Conservation (phyloP, 1,140 invertebrate genomes). For the Apis laboriosa region DNA sequence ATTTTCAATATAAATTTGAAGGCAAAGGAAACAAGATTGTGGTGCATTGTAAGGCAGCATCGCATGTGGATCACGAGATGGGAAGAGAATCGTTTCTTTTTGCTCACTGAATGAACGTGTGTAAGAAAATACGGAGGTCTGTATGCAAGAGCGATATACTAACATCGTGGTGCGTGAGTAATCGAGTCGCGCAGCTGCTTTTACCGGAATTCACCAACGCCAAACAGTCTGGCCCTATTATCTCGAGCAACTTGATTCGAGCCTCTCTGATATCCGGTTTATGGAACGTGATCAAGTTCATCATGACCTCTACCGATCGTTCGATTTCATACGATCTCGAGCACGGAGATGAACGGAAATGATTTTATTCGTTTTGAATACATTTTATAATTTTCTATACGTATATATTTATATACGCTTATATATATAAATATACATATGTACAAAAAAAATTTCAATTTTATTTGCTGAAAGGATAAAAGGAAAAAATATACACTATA, state of each 20-base stretch:
- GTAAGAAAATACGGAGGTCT: conserved; percentile 19
- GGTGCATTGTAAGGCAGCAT: not conserved
- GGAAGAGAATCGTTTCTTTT: not conserved
- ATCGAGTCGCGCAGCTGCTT: conserved; percentile 66
- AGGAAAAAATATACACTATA: too few relatives aligned
- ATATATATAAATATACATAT: too few relatives aligned
- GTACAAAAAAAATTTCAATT: too few relatives aligned
- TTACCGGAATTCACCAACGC: conserved; percentile 69
- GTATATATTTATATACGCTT: too few relatives aligned
- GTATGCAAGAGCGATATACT: conserved; percentile 19
- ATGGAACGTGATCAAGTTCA: not conserved
- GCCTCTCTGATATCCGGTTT: conserved; percentile 28
- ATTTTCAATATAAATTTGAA: too few relatives aligned
- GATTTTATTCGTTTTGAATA: not conserved
- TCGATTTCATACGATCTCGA: not conserved
- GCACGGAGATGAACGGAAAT: not conserved
- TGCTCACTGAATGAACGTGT: conserved; percentile 30
- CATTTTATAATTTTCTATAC: too few relatives aligned
- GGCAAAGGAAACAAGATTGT: not conserved
- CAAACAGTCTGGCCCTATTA: conserved; percentile 68
- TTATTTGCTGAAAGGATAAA: too few relatives aligned
- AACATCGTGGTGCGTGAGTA: conserved; percentile 46
- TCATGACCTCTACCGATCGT: not conserved
- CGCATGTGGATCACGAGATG: not conserved
- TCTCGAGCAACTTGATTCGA: conserved; percentile 22